A percentile compares a stretch with the other conserved stretches of the same genome.
phyloP scores from a whole-genome alignment of 2,113 vertebrate species.

The Serinus canaria region DNA sequence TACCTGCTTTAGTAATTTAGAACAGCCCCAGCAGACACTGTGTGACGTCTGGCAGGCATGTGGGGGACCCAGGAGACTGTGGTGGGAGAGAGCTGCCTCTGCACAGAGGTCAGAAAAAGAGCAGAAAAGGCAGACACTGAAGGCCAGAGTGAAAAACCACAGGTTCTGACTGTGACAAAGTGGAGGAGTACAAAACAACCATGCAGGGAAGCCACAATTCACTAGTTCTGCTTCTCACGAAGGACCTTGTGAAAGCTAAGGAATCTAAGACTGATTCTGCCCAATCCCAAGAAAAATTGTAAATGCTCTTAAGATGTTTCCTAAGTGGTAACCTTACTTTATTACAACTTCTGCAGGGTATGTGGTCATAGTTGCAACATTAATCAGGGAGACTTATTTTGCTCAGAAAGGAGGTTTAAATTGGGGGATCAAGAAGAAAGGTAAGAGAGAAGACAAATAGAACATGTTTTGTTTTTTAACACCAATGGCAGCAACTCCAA shows the following conservation, averaged over 20 bases:
- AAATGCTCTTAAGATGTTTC: background rate
- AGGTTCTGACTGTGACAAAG: background rate
- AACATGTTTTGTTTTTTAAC: background rate
- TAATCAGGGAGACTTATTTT: background rate
- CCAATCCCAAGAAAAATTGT: background rate
- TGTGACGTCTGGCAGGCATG: accelerated
- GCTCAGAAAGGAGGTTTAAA: background rate
- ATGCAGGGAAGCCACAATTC: accelerated
- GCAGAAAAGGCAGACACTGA: background rate
- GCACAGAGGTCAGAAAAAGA: background rate
- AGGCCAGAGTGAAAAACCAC: background rate
- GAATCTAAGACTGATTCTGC: background rate
- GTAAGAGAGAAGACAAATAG: background rate
- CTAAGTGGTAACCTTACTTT: background rate
- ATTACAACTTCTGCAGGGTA: background rate
- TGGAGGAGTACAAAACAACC: background rate
- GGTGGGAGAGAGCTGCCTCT: background rate
- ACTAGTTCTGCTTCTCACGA: background rate
- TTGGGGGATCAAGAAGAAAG: background rate
- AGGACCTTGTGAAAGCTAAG: background rate
- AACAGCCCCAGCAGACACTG: background rate
- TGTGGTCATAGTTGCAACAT: background rate
- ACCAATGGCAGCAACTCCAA: background rate
- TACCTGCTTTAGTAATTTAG: background rate
- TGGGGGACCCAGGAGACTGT: background rate